A percentile compares a stretch with the other conserved stretches of the same genome.
These are phyloP conservation scores for Rhabditoides inermis DNA, from an alignment of 2,888 invertebrate species.

Conservation along the genomic window DNA sequence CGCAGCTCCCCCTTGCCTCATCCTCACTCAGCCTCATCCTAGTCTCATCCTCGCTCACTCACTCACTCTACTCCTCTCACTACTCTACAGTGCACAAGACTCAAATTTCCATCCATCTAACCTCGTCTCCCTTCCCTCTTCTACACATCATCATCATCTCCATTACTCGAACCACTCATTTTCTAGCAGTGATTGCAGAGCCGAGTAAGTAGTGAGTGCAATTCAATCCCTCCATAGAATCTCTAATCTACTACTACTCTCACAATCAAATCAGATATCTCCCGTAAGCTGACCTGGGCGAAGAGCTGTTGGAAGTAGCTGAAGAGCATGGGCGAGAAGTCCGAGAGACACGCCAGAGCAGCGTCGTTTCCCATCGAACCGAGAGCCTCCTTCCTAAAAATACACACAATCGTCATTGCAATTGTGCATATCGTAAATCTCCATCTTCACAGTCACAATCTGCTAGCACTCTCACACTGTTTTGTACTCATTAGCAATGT, in stretches of 20 bases:
- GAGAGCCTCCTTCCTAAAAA: slow-evolving; percentile 81
- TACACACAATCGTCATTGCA: background rate
- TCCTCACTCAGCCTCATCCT: background rate
- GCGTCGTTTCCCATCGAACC: slow-evolving; percentile 99
- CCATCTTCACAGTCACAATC: no score
- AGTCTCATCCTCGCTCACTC: background rate
- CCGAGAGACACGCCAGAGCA: slow-evolving; percentile 88
- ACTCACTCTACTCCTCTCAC: background rate
- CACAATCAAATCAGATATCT: no score
- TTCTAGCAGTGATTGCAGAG: background rate
- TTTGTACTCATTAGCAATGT: no score
- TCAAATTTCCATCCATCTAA: background rate
- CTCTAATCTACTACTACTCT: no score
- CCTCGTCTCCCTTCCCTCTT: background rate
- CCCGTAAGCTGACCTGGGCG: slow-evolving; percentile 70
- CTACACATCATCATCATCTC: no score
- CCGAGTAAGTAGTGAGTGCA: no score
- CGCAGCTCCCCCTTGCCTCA: no score
- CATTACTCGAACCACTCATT: background rate
- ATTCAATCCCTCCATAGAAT: no score
- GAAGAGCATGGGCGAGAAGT: slow-evolving; percentile 85
- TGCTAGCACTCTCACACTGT: no score
- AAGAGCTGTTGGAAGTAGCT: slow-evolving; percentile 98
- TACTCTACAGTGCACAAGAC: background rate
- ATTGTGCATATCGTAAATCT: no score